A percentile compares a stretch with the other conserved stretches of the same genome.
phyloP scores from a whole-genome alignment of 2,797 vertebrate species.

The Melanotaenia maccullochi region DNA sequence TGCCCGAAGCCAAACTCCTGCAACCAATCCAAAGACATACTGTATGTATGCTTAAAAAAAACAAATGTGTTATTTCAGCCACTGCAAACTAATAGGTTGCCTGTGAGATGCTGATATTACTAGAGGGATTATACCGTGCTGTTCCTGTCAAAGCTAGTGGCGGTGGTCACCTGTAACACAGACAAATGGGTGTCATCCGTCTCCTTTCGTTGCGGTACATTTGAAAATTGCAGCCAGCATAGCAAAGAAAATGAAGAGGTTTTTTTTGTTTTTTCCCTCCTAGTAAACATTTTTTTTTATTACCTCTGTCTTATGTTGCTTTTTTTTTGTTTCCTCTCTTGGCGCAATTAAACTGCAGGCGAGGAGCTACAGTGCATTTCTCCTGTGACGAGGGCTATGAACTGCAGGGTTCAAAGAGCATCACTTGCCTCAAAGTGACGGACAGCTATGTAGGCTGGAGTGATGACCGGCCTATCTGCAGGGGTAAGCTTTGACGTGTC shows the following conservation, averaged over 20 bases:
- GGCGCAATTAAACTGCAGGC: slow-evolving; percentile 79
- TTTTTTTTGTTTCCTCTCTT: not conserved
- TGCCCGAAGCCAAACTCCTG: slow-evolving; percentile 27
- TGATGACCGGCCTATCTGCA: slow-evolving; percentile 95
- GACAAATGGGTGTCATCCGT: slow-evolving; percentile 72
- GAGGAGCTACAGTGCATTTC: slow-evolving; percentile 96
- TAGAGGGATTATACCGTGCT: slow-evolving; percentile 36
- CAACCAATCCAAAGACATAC: slow-evolving; percentile 30
- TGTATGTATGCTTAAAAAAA: slow-evolving; percentile 27
- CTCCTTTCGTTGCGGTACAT: slow-evolving; percentile 49
- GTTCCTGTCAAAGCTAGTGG: slow-evolving; percentile 46
- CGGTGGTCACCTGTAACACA: slow-evolving; percentile 68
- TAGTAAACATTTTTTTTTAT: slow-evolving; percentile 15
- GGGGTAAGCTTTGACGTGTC: slow-evolving; percentile 83
- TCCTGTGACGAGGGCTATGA: slow-evolving; percentile 98
- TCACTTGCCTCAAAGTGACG: slow-evolving; percentile 96
- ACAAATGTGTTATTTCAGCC: slow-evolving; percentile 35
- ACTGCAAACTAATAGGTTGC: slow-evolving; percentile 52
- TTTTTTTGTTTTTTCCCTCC: not conserved
- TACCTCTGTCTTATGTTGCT: not conserved
- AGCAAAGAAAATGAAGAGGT: slow-evolving; percentile 30
- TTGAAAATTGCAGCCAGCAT: slow-evolving; percentile 44
- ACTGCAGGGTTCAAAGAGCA: slow-evolving; percentile 97
- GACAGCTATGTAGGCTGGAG: slow-evolving; percentile 99
- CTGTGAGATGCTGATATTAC: slow-evolving; percentile 45